These are phyloP conservation scores for Campoplex nolae DNA, from an alignment of 2,888 invertebrate genomes.

Conservation along the genomic window DNA sequence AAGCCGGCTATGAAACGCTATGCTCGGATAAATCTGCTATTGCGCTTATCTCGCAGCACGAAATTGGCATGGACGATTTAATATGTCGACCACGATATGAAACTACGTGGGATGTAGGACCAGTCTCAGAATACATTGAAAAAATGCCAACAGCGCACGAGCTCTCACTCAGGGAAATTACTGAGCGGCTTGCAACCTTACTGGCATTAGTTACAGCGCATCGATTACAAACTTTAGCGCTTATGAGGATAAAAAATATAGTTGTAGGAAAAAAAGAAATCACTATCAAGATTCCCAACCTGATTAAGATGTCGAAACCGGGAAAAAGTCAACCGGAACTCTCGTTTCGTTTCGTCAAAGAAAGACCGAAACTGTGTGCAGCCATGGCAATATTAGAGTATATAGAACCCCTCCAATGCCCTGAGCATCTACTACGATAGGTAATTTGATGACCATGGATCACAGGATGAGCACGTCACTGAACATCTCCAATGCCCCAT, in stretches of 20 bases:
- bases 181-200: slow-evolving; percentile 53
- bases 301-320: slow-evolving; percentile 60
- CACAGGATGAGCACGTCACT: too few species aligned
- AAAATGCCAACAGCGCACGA: slow-evolving; percentile 18
- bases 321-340: slow-evolving; percentile 57
- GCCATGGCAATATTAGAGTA: slow-evolving; percentile 35
- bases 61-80: slow-evolving; percentile 31
- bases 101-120: slow-evolving; percentile 56
- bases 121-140: slow-evolving; percentile 36
- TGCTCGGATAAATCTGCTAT: slow-evolving; percentile 52
- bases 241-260: slow-evolving; percentile 19
- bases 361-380: slow-evolving; percentile 40
- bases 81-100: slow-evolving; percentile 46
- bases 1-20: slow-evolving; percentile 49
- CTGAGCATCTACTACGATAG: too few species aligned
- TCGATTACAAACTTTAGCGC: slow-evolving; percentile 48
- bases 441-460: too few species aligned
- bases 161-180: slow-evolving; percentile 41
- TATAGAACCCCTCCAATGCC: too few species aligned
- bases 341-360: slow-evolving; percentile 42
- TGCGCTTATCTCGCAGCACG: slow-evolving; percentile 38
- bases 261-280: slow-evolving; percentile 33
- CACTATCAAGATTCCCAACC: slow-evolving; percentile 59
- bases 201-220: slow-evolving; percentile 62
- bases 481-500: too few species aligned